phyloP scores from a whole-genome alignment of 2,888 invertebrate genomes.

The Geophilus truncorum region DNA sequence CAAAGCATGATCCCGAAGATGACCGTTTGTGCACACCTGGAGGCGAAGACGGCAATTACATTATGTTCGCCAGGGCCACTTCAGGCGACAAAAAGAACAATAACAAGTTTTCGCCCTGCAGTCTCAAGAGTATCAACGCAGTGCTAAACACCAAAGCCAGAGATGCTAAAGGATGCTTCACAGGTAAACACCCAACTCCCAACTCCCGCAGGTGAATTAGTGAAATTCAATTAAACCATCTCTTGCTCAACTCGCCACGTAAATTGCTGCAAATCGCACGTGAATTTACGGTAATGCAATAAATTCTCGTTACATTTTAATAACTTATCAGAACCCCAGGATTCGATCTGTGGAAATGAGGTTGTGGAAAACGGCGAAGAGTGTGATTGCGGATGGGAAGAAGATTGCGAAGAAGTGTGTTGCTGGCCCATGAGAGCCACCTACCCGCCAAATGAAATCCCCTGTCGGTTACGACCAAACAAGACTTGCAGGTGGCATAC shows the following conservation, averaged over 20 bases:
- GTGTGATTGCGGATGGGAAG: constrained; percentile 98
- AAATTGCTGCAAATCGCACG: background rate
- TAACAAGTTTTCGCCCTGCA: constrained; percentile 94
- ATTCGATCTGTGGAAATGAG: constrained; percentile 95
- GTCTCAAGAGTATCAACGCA: constrained; percentile 83
- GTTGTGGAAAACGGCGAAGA: constrained; percentile 95
- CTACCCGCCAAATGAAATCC: constrained; percentile 69
- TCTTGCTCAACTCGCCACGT: background rate
- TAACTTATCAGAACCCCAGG: constrained; percentile 67
- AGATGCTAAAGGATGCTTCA: constrained; percentile 85
- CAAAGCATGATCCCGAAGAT: constrained; percentile 82
- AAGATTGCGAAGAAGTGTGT: constrained; percentile 89
- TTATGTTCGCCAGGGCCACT: constrained; percentile 98
- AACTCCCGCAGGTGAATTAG: background rate
- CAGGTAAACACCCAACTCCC: constrained; percentile 62
- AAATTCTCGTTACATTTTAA: background rate
- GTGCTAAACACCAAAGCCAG: constrained; percentile 88
- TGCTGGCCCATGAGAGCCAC: constrained; percentile 85
- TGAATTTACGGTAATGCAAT: background rate
- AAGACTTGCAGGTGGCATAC: constrained; percentile 60
- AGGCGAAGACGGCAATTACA: constrained; percentile 95
- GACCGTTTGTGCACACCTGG: constrained; percentile 78
- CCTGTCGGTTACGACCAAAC: constrained; percentile 77
- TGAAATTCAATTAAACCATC: background rate
- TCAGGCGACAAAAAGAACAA: constrained; percentile 97